Evolutionary conservation across 2,113 vertebrate species (phyloP).

Genomic region (Xyliphius kryptos): DNA sequence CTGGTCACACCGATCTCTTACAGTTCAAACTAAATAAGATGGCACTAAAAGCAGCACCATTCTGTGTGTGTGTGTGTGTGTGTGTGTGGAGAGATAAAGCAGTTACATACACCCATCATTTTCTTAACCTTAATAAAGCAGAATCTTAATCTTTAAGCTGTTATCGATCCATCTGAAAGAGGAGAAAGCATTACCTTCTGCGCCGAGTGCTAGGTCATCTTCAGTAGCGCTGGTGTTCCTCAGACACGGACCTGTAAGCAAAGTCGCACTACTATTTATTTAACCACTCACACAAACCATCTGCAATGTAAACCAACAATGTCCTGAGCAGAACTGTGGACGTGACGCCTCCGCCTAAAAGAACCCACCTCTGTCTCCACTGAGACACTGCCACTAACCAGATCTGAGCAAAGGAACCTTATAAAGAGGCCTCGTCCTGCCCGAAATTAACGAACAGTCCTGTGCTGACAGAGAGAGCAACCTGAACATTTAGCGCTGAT

Average conservation of each 20-base stretch:
- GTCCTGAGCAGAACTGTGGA: neutral
- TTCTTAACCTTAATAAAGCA: constrained; percentile 7
- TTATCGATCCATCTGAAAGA: constrained; percentile 20
- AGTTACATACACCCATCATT: neutral
- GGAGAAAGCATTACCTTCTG: constrained; percentile 50
- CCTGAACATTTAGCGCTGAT: constrained; percentile 1
- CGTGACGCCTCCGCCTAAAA: neutral
- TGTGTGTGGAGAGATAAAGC: too few species aligned
- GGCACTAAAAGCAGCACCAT: too few species aligned
- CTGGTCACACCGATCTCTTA: too few species aligned
- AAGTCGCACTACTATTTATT: constrained; percentile 7
- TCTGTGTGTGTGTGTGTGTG: too few species aligned
- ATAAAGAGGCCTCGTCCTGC: neutral
- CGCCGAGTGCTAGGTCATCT: constrained; percentile 49
- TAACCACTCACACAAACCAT: constrained; percentile 14
- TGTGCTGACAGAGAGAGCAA: neutral
- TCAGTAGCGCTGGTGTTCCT: constrained; percentile 40
- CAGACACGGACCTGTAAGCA: constrained; percentile 32
- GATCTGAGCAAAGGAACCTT: neutral
- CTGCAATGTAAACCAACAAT: constrained; percentile 13
- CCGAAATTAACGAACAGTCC: neutral
- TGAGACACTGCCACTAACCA: constrained; percentile 5
- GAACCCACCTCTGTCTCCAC: neutral
- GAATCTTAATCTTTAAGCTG: constrained; percentile 6
- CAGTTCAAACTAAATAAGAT: too few species aligned